A percentile compares a stretch with the other conserved stretches of the same genome.
These are phyloP conservation scores for Colaptes auratus DNA, from an alignment of 2,113 vertebrate genomes.

Conservation along the genomic window DNA sequence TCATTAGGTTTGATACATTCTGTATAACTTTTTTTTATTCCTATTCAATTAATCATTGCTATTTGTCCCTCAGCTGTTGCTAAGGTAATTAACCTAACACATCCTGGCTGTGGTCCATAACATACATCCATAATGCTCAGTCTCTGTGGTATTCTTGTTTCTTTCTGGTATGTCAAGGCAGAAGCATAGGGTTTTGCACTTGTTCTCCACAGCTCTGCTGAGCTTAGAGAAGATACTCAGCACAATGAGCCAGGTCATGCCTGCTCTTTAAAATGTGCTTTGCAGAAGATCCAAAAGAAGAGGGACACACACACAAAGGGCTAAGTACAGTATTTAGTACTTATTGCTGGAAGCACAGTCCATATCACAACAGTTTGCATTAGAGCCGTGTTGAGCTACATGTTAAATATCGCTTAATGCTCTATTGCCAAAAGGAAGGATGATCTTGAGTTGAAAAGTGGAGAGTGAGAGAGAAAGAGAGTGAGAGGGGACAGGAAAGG, in stretches of 20 bases:
- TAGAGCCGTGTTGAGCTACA: neutral
- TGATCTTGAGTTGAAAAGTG: neutral
- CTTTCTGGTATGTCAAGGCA: neutral
- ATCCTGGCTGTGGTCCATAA: neutral
- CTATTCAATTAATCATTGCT: conserved; percentile 24
- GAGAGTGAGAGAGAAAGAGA: neutral
- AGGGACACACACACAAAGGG: neutral
- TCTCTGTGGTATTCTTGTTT: neutral
- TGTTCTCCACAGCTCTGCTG: neutral
- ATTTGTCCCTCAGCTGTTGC: conserved; percentile 31
- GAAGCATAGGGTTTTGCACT: neutral
- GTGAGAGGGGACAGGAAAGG: neutral
- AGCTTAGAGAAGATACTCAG: neutral
- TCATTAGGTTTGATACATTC: conserved; percentile 52
- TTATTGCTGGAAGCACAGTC: neutral
- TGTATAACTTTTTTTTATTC: neutral
- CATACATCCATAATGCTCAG: neutral
- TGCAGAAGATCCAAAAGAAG: neutral
- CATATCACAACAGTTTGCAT: neutral
- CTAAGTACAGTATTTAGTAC: neutral
- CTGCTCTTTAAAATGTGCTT: conserved; percentile 4
- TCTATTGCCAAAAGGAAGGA: neutral
- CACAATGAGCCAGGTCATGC: neutral
- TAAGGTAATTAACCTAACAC: conserved; percentile 44
- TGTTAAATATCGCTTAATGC: neutral